Evolutionary conservation across 2,888 invertebrate species (phyloP).

Genomic region (Steinernema hermaphroditum): DNA sequence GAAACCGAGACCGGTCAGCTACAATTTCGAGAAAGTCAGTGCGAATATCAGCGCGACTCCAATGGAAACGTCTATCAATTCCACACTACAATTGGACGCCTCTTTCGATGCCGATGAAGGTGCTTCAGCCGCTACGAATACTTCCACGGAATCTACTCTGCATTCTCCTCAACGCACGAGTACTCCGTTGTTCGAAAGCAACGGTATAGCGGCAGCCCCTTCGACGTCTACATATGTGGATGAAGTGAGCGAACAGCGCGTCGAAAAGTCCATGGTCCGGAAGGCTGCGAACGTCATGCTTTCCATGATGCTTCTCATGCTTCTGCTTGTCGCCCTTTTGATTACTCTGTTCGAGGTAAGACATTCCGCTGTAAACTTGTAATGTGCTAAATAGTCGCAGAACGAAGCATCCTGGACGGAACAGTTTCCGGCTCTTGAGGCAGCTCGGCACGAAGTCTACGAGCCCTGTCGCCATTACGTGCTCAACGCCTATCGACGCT

Average conservation of each 20-base stretch:
- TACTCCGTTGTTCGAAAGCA: not conserved
- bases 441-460: conserved; percentile 6
- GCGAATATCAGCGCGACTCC: not conserved
- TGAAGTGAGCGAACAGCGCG: not conserved
- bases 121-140: conserved; percentile 4
- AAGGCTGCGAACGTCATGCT: conserved; percentile 34
- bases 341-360: conserved; percentile 38
- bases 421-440: not conserved
- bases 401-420: conserved; percentile 5
- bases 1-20: not conserved
- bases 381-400: not conserved
- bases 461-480: conserved; percentile 6
- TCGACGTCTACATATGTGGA: not conserved
- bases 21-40: conserved; percentile 9
- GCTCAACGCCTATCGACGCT: conserved; percentile 7
- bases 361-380: not conserved
- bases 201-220: not conserved
- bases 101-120: conserved; percentile 8
- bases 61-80: not conserved
- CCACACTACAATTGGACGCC: conserved; percentile 2
- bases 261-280: not conserved
- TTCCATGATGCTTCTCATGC: conserved; percentile 33
- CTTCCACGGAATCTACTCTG: not conserved
- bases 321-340: conserved; percentile 32
- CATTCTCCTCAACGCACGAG: conserved; percentile 10